Base-by-base conservation (phyloP, 2,888 invertebrate genomes). In the Eupithecia subfuscata region DNA sequence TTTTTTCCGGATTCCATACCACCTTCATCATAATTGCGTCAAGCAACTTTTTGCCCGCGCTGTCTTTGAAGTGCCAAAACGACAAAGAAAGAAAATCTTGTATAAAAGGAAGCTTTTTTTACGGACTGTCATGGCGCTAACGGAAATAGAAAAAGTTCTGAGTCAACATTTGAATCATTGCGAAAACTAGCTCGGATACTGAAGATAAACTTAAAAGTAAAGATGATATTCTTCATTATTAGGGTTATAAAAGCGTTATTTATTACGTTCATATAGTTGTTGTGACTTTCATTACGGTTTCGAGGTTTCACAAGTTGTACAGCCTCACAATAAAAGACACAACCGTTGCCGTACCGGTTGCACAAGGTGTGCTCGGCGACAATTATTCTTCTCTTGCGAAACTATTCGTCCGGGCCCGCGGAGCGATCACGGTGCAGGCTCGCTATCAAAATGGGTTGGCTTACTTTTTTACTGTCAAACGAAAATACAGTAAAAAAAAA, bases 351-450 rank as follows among this genome's bases (percentile, higher is more conserved):
- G 82, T 84, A 84, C 83, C 84, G 84, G 85, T 90, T 89, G 87
- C 88, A 85, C 87, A 90, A 90, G 88, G 80, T 84, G 82, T 82
- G 71, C 74, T 75, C 87, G 84, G 82, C 84, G 86, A 85, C 86
- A 86, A 83, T 70, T 56, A 70, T 89, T 87, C 87, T 84, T 86
- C 82, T 79, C 85, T 91, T 91, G 88, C 87, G 87, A 90, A 90
- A 91, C 85, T 74, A 73, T 77, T 75, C 76, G 78, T 81, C 80
- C 80, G 80, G 75, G 79, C 82, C 82, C 81, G 68, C 43, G n/a
- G 37, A 16, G 68, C 65, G 18, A 68, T 68, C 22, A 68, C 43
- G 68, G n/a, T 45, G n/a, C 40, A 14, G 22, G 22, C 12, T 67
- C 40, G 40, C 68, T 40, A 68, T 68, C 25, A 7, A 14, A 45